Percentiles rank a stretch among this genome's conserved stretches.
These are phyloP conservation scores for Coptotermes formosanus DNA, from an alignment of 1,140 invertebrate genomes.

Conservation along the genomic window DNA sequence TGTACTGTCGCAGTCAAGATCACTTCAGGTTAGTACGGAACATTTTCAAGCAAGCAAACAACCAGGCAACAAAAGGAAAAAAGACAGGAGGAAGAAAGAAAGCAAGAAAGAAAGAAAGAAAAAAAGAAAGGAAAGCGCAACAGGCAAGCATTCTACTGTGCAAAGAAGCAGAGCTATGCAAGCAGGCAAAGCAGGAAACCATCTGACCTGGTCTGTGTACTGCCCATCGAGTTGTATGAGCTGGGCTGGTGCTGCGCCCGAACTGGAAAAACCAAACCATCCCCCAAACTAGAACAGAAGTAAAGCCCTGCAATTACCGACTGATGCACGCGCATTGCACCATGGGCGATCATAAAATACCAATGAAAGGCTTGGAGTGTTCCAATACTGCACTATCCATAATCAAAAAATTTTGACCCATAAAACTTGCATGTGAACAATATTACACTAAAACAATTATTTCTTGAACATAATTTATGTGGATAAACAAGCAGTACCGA, in stretches of 20 bases:
- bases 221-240: constrained; percentile 88
- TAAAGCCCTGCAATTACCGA: constrained; percentile 33
- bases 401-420: not conserved
- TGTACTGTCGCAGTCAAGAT: not conserved
- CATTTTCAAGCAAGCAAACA: not conserved
- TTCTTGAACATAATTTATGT: too few relatives aligned
- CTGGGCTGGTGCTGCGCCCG: constrained; percentile 69
- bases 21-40: not conserved
- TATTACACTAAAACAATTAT: too few relatives aligned
- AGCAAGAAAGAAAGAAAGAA: too few relatives aligned
- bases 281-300: constrained; percentile 74
- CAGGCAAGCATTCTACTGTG: not conserved
- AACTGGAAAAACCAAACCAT: constrained; percentile 82
- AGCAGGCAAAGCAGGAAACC: not conserved
- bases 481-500: too few relatives aligned
- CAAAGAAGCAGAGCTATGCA: not conserved
- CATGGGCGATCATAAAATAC: not conserved
- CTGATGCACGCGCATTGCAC: not conserved
- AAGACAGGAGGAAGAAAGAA: too few relatives aligned
- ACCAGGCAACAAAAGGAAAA: not conserved
- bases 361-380: not conserved
- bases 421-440: too few relatives aligned
- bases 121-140: too few relatives aligned
- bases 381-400: not conserved
- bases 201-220: constrained; percentile 72